Base-by-base conservation (phyloP, 2,888 invertebrate genomes). In the Tholera decimalis region DNA sequence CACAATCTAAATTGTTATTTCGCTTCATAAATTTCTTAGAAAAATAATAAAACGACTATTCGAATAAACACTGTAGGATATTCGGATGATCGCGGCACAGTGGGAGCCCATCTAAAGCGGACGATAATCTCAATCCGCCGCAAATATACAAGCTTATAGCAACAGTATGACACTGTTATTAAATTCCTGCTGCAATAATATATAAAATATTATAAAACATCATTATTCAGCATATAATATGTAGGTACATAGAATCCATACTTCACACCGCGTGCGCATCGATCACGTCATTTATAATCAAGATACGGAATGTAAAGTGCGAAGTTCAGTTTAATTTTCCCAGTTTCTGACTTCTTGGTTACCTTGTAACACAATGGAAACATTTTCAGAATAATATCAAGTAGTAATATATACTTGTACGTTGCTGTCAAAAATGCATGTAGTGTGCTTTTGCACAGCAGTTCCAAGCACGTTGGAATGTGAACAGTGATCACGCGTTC, bases 401-500 rank as follows among this genome's bases (percentile, higher is more conserved):
- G 9, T 18, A 35, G 50, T 30, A 49, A 39, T 28, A 66, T 61
- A 46, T 54, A n/a, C 30, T 53, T 20, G 26, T 73, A 66, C 57
- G 46, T 71, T 65, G 63, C 71, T 71, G 69, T 83, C 77, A 73
- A 70, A 74, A 73, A 72, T 71, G 79, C 73, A 70, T 74, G 72
- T 82, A 80, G 77, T 85, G 78, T 73, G 66, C 71, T 82, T 82
- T 73, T 80, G 67, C 67, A 71, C 56, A 65, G 67, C 79, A 80
- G 79, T 78, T 77, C 84, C 83, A 87, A 88, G 87, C 88, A 88
- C 90, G 88, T 86, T 77, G 93, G 93, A 93, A 93, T 93, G 92
- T 91, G 89, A 88, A 88, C 92, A 87, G 88, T 88, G 91, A 93
- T 93, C 94, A 93, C 87, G 88, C 89, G 89, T 80, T 68, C 83